Evolutionary conservation across 1,140 invertebrate genomes (phyloP).

Genomic region (Formica selysi): DNA sequence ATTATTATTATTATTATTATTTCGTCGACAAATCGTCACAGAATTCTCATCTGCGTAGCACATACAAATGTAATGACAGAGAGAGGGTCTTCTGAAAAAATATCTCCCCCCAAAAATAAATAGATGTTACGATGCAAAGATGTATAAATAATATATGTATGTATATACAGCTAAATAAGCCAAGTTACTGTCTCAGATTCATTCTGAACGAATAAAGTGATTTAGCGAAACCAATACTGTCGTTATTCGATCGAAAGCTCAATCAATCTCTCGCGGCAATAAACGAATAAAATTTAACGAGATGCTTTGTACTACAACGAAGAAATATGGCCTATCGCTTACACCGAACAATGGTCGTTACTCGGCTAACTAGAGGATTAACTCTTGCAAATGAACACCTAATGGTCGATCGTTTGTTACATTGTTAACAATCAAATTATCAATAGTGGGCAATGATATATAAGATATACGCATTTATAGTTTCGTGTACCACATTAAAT

Average conservation of each 20-base stretch:
- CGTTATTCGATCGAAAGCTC: conserved; percentile 59
- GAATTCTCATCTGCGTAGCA: conserved; percentile 2
- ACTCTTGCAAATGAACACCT: conserved; percentile 75
- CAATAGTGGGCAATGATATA: conserved; percentile 25
- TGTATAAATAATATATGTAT: background rate
- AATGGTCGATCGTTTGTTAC: conserved; percentile 67
- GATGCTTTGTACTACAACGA: conserved; percentile 51
- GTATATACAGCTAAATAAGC: conserved; percentile 19
- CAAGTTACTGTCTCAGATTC: conserved; percentile 2
- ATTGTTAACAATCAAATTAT: conserved; percentile 23
- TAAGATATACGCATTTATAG: conserved; percentile 16
- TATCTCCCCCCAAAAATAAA: conserved; percentile 19
- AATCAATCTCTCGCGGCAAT: conserved; percentile 20
- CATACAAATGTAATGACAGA: conserved; percentile 16
- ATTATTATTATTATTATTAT: conserved; percentile 5
- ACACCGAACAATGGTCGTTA: conserved; percentile 9
- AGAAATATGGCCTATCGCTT: conserved; percentile 25
- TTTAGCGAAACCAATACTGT: conserved; percentile 19
- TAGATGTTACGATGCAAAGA: conserved; percentile 21
- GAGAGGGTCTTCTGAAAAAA: conserved; percentile 18
- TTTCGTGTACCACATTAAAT: conserved; percentile 1
- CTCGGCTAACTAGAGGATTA: conserved; percentile 7
- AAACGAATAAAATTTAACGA: conserved; percentile 30
- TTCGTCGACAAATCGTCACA: background rate
- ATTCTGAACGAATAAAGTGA: background rate